Evolutionary conservation across 1,140 invertebrate species (phyloP).

Genomic region (Eumeta japonica): DNA sequence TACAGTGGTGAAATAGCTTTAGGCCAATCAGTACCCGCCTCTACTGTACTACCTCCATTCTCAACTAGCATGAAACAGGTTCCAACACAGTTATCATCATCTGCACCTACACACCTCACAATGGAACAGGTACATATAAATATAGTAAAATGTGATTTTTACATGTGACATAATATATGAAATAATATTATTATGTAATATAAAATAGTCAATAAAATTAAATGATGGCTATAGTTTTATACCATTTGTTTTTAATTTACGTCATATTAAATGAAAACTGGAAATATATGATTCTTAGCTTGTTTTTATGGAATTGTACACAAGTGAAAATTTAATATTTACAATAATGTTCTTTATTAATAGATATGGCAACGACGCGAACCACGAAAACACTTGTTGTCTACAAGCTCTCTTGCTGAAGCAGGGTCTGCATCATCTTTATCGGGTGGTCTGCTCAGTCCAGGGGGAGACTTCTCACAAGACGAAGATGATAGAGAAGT

Average conservation of each 20-base stretch:
- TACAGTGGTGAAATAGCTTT: conserved; percentile 51
- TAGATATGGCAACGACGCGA: conserved; percentile 83
- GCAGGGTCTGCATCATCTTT: conserved; percentile 85
- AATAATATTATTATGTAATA: too few relatives aligned
- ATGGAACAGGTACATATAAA: conserved; percentile 63
- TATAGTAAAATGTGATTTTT: too few relatives aligned
- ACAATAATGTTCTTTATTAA: too few relatives aligned
- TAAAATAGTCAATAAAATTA: too few relatives aligned
- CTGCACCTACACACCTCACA: conserved; percentile 78
- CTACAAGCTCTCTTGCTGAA: conserved; percentile 81
- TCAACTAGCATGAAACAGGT: conserved; percentile 47
- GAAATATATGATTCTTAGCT: too few relatives aligned
- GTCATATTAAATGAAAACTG: too few relatives aligned
- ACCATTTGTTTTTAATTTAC: conserved; percentile 4
- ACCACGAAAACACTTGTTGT: conserved; percentile 81
- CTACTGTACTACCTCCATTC: conserved; percentile 46
- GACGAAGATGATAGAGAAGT: conserved; percentile 71
- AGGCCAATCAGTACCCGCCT: conserved; percentile 62
- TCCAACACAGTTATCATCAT: conserved; percentile 73
- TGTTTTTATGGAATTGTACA: too few relatives aligned
- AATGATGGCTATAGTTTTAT: too few relatives aligned
- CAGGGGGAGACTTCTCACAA: conserved; percentile 74
- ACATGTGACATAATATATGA: too few relatives aligned
- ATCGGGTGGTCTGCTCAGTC: conserved; percentile 80
- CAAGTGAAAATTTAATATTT: too few relatives aligned